A percentile compares a stretch with the other conserved stretches of the same genome.
phyloP scores from a whole-genome alignment of 2,797 vertebrate genomes.

The Ctenopoma kingsleyae region DNA sequence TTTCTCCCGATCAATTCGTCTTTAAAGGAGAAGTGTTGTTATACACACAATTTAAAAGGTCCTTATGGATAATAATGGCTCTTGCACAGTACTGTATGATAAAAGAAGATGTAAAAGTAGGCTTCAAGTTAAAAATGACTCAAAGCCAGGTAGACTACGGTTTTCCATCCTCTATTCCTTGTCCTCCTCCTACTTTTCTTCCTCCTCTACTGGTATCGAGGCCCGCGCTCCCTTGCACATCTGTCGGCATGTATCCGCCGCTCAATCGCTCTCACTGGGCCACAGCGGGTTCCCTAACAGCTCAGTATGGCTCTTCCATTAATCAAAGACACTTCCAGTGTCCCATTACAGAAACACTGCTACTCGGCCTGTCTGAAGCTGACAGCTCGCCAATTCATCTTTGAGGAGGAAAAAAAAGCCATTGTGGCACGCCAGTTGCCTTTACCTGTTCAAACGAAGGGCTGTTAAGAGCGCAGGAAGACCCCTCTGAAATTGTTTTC shows the following conservation, averaged over 20 bases:
- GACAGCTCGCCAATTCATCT: slow-evolving; percentile 96
- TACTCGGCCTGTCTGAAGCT: slow-evolving; percentile 90
- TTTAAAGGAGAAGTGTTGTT: not conserved
- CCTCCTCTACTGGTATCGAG: slow-evolving; percentile 56
- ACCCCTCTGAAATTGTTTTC: slow-evolving; percentile 90
- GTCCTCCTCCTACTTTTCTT: slow-evolving; percentile 37
- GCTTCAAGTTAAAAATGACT: slow-evolving; percentile 54
- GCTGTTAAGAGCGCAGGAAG: slow-evolving; percentile 85
- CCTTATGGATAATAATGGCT: not conserved
- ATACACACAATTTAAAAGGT: not conserved
- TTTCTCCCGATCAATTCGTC: slow-evolving; percentile 26
- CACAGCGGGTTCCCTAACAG: slow-evolving; percentile 87
- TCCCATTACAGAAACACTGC: slow-evolving; percentile 95
- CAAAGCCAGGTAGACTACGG: slow-evolving; percentile 24
- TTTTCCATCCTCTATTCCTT: slow-evolving; percentile 24
- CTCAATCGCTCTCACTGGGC: slow-evolving; percentile 85
- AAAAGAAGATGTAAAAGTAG: slow-evolving; percentile 44
- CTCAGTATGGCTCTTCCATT: slow-evolving; percentile 89
- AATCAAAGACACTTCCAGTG: slow-evolving; percentile 97
- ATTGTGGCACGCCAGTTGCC: slow-evolving; percentile 77
- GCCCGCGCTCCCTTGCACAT: slow-evolving; percentile 70
- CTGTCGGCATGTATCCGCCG: slow-evolving; percentile 86
- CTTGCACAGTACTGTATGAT: slow-evolving; percentile 10
- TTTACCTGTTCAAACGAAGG: slow-evolving; percentile 83
- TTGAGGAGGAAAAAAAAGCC: slow-evolving; percentile 75